Percentiles rank a stretch among this genome's conserved stretches.
Evolutionary conservation across 2,888 invertebrate species (phyloP).

Genomic region (Lepeophtheirus nordmannii): DNA sequence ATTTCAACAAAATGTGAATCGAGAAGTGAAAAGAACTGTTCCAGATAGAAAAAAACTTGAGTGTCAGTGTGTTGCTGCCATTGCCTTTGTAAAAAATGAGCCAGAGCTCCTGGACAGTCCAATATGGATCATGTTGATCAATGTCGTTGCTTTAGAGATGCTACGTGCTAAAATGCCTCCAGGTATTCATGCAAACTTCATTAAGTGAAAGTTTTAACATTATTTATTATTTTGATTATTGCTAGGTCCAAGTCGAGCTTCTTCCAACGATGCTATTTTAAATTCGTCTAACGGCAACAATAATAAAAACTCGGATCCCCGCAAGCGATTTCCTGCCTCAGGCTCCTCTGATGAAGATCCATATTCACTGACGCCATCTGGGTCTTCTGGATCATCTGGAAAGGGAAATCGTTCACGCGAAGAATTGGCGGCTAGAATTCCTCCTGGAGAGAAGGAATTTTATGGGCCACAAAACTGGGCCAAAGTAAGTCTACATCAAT

Average conservation of each 20-base stretch:
- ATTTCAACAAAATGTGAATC: conserved; percentile 77
- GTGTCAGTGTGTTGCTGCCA: conserved; percentile 65
- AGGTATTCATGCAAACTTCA: too few species aligned
- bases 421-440: conserved; percentile 7
- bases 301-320: conserved; percentile 15
- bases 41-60: conserved; percentile 76
- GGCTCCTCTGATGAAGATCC: conserved; percentile 73
- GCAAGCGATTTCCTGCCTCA: conserved; percentile 21
- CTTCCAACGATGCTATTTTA: not conserved
- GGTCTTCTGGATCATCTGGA: conserved; percentile 36
- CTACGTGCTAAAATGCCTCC: conserved; percentile 73
- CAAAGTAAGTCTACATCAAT: not conserved
- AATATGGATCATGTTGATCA: conserved; percentile 91
- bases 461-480: conserved; percentile 24
- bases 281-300: not conserved
- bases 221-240: not conserved
- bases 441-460: conserved; percentile 23
- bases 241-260: not conserved
- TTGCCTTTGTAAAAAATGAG: conserved; percentile 82
- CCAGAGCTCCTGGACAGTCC: conserved; percentile 79
- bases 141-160: conserved; percentile 93
- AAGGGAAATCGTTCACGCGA: conserved; percentile 27
- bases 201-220: too few species aligned
- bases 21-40: conserved; percentile 72
- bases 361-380: conserved; percentile 62